A percentile compares a stretch with the other conserved stretches of the same genome.
Evolutionary conservation across 2,113 vertebrate genomes (phyloP).

Genomic region (Scopus umbretta): DNA sequence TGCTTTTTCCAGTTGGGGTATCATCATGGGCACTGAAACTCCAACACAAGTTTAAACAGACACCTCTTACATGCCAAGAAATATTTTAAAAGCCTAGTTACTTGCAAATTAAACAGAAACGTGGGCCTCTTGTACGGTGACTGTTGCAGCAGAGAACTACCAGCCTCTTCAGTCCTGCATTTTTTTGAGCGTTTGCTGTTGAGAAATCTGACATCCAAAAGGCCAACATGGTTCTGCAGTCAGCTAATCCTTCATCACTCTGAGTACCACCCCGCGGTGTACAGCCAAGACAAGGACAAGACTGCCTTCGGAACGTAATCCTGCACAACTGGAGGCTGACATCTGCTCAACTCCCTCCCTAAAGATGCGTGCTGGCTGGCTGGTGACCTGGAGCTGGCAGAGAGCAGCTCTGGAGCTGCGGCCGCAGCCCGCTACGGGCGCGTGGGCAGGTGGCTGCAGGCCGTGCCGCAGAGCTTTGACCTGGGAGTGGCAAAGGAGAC

Average conservation of each 20-base stretch:
- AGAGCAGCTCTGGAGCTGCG: background rate
- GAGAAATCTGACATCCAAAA: background rate
- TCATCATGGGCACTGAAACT: background rate
- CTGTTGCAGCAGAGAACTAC: background rate
- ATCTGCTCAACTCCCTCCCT: background rate
- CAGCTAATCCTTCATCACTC: background rate
- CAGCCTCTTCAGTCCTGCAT: background rate
- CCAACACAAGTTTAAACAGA: background rate
- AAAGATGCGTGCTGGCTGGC: background rate
- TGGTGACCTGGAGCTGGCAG: background rate
- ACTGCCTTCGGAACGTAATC: background rate
- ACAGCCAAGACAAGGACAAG: background rate
- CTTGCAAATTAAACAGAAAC: background rate
- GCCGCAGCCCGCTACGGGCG: no score
- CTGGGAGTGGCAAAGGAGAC: accelerated
- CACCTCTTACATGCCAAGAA: background rate
- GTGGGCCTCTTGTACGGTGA: background rate
- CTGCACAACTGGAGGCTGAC: background rate
- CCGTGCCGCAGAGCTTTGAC: background rate
- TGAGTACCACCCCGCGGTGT: background rate
- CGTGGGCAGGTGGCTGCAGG: accelerated
- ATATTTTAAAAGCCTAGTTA: background rate
- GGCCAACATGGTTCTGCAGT: background rate
- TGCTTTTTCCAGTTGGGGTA: no score
- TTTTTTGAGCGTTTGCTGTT: background rate